Percentiles rank a stretch among this genome's conserved stretches.
phyloP scores from a whole-genome alignment of 2,113 vertebrate species.

The Sakesphorus luctuosus region DNA sequence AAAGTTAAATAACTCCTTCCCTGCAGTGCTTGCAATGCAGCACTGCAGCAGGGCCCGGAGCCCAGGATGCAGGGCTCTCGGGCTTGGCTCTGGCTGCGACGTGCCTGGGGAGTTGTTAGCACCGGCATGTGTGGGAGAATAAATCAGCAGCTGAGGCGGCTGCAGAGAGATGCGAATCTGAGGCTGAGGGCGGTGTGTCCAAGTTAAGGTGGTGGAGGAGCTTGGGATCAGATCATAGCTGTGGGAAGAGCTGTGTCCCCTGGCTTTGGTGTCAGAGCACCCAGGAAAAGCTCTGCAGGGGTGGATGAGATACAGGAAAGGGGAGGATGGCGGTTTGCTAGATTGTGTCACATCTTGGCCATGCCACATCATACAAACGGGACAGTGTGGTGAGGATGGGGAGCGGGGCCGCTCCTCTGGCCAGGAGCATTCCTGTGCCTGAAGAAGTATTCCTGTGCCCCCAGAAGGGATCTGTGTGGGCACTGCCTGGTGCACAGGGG shows the following conservation, averaged over 20 bases:
- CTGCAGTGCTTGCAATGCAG: slow-evolving; percentile 61
- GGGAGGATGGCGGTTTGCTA: neutral
- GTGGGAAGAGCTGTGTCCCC: neutral
- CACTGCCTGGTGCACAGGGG: accelerated
- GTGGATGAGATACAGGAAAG: neutral
- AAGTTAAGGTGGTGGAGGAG: neutral
- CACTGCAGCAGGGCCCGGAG: slow-evolving; percentile 62
- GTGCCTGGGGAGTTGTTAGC: slow-evolving; percentile 45
- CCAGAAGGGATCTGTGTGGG: accelerated
- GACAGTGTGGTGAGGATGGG: accelerated
- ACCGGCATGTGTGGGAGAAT: neutral
- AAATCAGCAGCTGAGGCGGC: neutral
- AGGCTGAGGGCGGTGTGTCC: neutral
- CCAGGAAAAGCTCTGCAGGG: neutral
- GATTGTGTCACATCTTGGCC: neutral
- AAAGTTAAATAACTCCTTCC: slow-evolving; percentile 45
- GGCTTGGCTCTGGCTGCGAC: slow-evolving; percentile 37
- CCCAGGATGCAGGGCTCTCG: slow-evolving; percentile 50
- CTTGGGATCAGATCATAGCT: neutral
- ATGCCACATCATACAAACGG: accelerated
- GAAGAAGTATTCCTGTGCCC: neutral
- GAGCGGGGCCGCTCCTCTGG: neutral
- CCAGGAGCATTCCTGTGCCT: neutral
- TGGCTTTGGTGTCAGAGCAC: neutral
- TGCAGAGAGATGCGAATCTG: neutral